Evolutionary conservation across 2,888 invertebrate species (phyloP), one percentile per base, ranked within the genome.

Genomic region (Cartodere bifasciata): DNA sequence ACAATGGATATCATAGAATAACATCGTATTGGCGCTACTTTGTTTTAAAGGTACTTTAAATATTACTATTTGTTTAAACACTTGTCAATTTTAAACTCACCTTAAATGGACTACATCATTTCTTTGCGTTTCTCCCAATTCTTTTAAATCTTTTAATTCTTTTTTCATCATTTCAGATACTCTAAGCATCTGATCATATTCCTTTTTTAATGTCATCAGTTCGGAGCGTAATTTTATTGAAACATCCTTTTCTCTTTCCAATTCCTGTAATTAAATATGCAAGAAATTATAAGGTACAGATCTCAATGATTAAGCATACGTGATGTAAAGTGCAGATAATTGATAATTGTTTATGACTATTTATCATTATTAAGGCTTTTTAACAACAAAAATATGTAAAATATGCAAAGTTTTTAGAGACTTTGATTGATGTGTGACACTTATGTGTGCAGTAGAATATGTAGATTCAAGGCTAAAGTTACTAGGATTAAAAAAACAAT

Each of bases 101-200:
- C 65, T 65, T 22, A 51, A 39, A 21, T 34, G 41, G 31, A 63
- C 64, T 0, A 72, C 70, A 55, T 68, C 67, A 46, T 70, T 65
- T 31, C 72, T 59, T 45, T 75, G 76, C 37, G 64, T 64, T 42
- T 75, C 72, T 1, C 73, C 74, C 38, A 72, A 64, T 27, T 70
- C 56, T 46, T 72, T 71, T 27, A 78, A 57, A 2, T 67, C 65
- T 2, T 68, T 62, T 22, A 78, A 67, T 45, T 80, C 77, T 2
- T 73, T 70, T 43, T 73, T 69, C 25, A 79, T 64, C 52, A 78
- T 59, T 43, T 72, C 71, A 13, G 76, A 72, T 15, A 79, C 71
- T 7, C 75, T 61, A 45, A 73, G 63, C 54, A 77, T 67, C 30
- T 76, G 66, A 46, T 75, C 72, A 42, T 74, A 62, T 44, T 68